Conservation (phyloP, 2,113 vertebrate genomes). For the Cinclus cinclus region DNA sequence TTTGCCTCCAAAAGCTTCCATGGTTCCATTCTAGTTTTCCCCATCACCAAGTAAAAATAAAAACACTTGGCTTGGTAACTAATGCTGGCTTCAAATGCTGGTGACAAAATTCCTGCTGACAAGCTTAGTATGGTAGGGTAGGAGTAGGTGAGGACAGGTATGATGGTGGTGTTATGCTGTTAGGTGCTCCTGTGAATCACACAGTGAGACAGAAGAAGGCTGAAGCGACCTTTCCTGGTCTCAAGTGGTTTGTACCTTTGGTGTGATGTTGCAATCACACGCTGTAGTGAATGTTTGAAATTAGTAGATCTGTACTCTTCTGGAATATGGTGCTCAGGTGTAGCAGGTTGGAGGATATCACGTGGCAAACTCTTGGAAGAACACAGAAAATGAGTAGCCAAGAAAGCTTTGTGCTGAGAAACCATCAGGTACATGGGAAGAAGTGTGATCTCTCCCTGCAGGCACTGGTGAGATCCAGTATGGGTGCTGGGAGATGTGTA, state of each 20-base stretch:
- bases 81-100: not conserved
- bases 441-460: not conserved
- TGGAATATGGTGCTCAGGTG: fast-evolving
- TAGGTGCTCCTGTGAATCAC: slow-evolving; percentile 31
- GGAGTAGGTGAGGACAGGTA: slow-evolving; percentile 37
- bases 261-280: not conserved
- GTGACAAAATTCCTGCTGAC: not conserved
- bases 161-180: not conserved
- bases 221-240: not conserved
- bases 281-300: not conserved
- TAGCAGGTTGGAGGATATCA: not conserved
- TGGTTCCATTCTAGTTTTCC: not conserved
- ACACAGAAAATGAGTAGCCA: not conserved
- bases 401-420: not conserved
- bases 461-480: not conserved
- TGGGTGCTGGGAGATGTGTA: not conserved
- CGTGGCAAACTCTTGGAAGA: not conserved
- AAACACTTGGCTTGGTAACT: not conserved
- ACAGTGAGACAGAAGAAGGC: not conserved
- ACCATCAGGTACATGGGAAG: not conserved
- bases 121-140: not conserved
- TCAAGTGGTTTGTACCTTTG: not conserved
- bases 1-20: not conserved
- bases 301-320: not conserved
- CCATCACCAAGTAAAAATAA: not conserved